Percentiles rank a stretch among this genome's conserved stretches.
phyloP scores from a whole-genome alignment of 2,888 invertebrate genomes.

The Ormyrus rosae region DNA sequence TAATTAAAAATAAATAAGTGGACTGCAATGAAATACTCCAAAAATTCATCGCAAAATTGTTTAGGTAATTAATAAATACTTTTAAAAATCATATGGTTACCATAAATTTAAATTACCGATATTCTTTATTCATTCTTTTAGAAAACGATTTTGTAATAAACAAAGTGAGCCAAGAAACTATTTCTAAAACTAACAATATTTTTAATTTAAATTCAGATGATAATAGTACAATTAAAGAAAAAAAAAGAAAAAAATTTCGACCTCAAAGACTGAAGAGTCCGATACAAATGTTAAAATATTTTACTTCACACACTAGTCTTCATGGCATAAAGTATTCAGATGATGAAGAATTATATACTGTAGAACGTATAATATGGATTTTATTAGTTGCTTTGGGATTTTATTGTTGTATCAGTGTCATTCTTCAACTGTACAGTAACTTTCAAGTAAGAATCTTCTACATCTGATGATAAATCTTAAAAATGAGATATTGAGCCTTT shows the following conservation, averaged over 20 bases:
- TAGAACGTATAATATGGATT: conserved; percentile 63
- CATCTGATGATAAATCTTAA: background rate
- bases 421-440: conserved; percentile 19
- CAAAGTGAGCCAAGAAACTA: background rate
- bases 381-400: conserved; percentile 59
- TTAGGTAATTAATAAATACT: too few species aligned
- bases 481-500: background rate
- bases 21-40: too few species aligned
- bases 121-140: background rate
- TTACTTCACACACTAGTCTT: conserved; percentile 51
- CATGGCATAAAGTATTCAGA: conserved; percentile 57
- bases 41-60: too few species aligned
- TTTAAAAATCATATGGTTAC: too few species aligned
- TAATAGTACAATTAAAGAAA: background rate
- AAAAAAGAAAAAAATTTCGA: background rate
- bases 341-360: conserved; percentile 51
- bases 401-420: conserved; percentile 10
- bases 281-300: conserved; percentile 39
- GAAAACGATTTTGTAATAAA: background rate
- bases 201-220: background rate
- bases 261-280: conserved; percentile 34
- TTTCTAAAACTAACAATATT: background rate
- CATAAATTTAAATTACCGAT: too few species aligned
- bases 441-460: conserved; percentile 31
- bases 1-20: too few species aligned